Conservation (phyloP, 2,113 vertebrate genomes). For the Cheilinus undulatus region DNA sequence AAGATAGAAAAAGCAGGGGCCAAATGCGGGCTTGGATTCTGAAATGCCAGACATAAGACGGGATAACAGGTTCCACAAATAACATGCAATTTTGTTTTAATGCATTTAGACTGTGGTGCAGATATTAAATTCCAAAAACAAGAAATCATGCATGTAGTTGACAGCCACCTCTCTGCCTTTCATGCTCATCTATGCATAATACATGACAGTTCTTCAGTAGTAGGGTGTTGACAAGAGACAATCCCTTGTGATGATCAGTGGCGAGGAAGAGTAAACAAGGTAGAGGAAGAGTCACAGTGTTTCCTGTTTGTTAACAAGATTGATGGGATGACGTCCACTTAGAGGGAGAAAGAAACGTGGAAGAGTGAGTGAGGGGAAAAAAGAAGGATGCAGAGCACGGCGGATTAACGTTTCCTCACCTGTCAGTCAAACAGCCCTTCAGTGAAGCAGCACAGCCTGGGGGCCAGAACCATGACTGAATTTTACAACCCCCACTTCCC, state of each 20-base stretch:
- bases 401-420: slow-evolving; percentile 45
- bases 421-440: slow-evolving; percentile 52
- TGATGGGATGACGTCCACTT: slow-evolving; percentile 35
- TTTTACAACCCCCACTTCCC: slow-evolving; percentile 20
- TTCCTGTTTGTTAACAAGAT: slow-evolving; percentile 42
- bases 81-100: slow-evolving; percentile 45
- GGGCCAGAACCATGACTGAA: slow-evolving; percentile 23
- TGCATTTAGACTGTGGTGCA: slow-evolving; percentile 9
- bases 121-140: slow-evolving; percentile 26
- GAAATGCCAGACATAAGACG: slow-evolving; percentile 1
- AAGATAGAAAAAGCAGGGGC: slow-evolving; percentile 16
- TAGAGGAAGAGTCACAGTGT: not conserved
- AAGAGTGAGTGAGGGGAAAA: not conserved
- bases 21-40: slow-evolving; percentile 12
- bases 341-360: not conserved
- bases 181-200: slow-evolving; percentile 29
- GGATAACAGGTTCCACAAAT: slow-evolving; percentile 16
- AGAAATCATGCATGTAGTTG: slow-evolving; percentile 14
- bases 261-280: slow-evolving; percentile 29
- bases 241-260: slow-evolving; percentile 32
- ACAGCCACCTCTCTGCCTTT: slow-evolving; percentile 34
- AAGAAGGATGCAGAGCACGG: slow-evolving; percentile 23
- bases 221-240: slow-evolving; percentile 8
- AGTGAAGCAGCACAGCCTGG: slow-evolving; percentile 29
- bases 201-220: slow-evolving; percentile 27